Conservation (phyloP, 2,113 vertebrate species). For the Uropsilus gracilis region DNA sequence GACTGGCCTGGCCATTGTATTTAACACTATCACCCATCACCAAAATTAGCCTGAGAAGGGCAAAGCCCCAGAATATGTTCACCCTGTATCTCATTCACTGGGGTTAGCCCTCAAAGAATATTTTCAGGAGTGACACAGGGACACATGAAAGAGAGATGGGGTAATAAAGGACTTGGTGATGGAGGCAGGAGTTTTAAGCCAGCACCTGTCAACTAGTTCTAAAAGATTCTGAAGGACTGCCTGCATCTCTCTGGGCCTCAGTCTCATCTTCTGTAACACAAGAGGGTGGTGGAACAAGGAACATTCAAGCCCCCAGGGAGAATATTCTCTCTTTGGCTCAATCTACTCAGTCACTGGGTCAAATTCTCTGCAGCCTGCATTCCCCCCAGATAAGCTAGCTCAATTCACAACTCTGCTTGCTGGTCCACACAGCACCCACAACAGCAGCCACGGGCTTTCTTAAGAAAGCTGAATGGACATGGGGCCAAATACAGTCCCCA, state of each 20-base stretch:
- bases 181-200: not conserved
- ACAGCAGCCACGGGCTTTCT: not conserved
- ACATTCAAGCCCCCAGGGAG: not conserved
- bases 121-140: not conserved
- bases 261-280: too few relatives aligned
- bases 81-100: not conserved
- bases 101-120: not conserved
- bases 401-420: not conserved
- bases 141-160: not conserved
- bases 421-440: not conserved
- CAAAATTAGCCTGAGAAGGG: not conserved
- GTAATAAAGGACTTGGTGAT: not conserved
- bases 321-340: not conserved
- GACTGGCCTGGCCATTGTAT: not conserved
- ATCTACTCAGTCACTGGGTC: not conserved
- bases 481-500: not conserved
- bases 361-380: not conserved
- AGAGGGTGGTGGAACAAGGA: not conserved
- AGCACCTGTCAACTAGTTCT: not conserved
- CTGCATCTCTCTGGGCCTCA: not conserved
- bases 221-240: not conserved
- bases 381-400: not conserved
- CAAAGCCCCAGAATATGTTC: not conserved
- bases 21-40: not conserved
- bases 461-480: constrained; percentile 48